Evolutionary conservation across 2,888 invertebrate genomes (phyloP).

Genomic region (Neuroscelio doddi): DNA sequence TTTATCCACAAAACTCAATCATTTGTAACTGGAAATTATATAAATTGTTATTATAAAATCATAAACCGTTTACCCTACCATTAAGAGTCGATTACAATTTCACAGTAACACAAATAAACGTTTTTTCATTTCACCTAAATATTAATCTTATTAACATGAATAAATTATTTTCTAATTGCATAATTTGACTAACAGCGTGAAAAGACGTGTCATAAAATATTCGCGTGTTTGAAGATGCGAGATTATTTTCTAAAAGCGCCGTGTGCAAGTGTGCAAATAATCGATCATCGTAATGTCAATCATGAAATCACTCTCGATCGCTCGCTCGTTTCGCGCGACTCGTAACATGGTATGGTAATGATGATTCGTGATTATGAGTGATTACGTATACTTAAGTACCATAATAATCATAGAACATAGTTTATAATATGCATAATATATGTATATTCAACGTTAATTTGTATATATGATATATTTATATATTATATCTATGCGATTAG

Average conservation of each 20-base stretch:
- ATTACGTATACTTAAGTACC: slow-evolving; percentile 42
- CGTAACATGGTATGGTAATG: slow-evolving; percentile 34
- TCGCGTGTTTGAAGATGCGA: slow-evolving; percentile 29
- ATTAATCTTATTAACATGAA: no score
- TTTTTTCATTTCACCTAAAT: no score
- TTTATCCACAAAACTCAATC: no score
- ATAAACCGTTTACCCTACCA: no score
- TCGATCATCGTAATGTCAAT: slow-evolving; percentile 38
- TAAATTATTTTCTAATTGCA: no score
- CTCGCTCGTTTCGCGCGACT: slow-evolving; percentile 31
- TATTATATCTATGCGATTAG: slow-evolving; percentile 64
- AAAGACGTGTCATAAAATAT: no score
- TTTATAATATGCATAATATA: slow-evolving; percentile 48
- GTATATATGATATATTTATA: slow-evolving; percentile 60
- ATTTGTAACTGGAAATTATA: no score
- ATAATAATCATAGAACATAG: slow-evolving; percentile 47
- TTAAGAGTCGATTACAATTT: no score
- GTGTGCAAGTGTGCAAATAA: slow-evolving; percentile 27
- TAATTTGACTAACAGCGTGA: slow-evolving; percentile 29
- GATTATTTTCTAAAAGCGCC: slow-evolving; percentile 43
- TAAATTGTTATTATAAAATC: no score
- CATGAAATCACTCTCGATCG: slow-evolving; percentile 31
- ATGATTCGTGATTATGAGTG: slow-evolving; percentile 46
- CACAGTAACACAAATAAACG: no score
- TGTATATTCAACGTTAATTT: slow-evolving; percentile 57